Evolutionary conservation across 1,140 invertebrate genomes (phyloP), one percentile per base, ranked within the genome.

Genomic region (Tetraneura akinire): DNA sequence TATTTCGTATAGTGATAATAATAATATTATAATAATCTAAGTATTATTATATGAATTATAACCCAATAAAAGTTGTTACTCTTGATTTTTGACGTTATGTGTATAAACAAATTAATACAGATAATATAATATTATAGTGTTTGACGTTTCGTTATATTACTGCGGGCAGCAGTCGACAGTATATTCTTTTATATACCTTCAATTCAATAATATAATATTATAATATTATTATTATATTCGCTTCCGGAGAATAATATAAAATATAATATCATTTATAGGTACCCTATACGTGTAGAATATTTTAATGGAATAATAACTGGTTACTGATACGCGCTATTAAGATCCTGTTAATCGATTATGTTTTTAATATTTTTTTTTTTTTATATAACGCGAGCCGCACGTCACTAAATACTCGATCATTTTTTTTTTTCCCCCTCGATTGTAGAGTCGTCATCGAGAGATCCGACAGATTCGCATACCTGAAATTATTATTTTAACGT

Each of bases 71-170:
- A 13, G 37, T 32, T 42, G 37, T 32, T 42, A 45, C 60, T 32
- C 60, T 62, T 23, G 37, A 45, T 45, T 45, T 42, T 42, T n/a
- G n/a, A 42, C 64, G 64, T 68, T 45, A 37, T 68, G 11, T 68
- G 4, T 68, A 42, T 45, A 68, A 68, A 68, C 64, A 68, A 68
- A 68, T 68, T 68, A 68, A 32, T n/a, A n/a, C 64, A n/a, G 64
- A 13, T 37, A 37, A 26, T 57, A 55, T 26, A 26, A 57, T 29
- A 23, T 62, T n/a, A n/a, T 13, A n/a, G 37, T 5, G 64, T 42
- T 68, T 14, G 64, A 23, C 37, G 32, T 42, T 21, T n/a, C 10
- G 10, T 66, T 13, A 37, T 42, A 4, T 66, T 37, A 37, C 32
- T 37, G 32, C 32, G 8, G 8, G 32, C 8, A 8, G 32, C 32